phyloP scores from a whole-genome alignment of 2,888 invertebrate genomes.

The Chaitophorus viminalis region DNA sequence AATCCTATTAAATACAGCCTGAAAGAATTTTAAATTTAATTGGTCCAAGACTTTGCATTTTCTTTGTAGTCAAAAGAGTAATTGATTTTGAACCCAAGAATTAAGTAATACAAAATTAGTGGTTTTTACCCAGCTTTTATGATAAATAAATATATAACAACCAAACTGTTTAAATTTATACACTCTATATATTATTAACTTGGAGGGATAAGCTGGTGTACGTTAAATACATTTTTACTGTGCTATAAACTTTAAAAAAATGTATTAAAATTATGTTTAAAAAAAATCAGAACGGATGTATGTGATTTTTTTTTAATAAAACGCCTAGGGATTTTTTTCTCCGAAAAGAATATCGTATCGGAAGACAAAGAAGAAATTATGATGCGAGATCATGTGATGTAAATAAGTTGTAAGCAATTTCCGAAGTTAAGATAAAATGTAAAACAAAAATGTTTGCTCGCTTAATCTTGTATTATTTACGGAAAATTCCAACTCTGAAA shows the following conservation, averaged over 20 bases:
- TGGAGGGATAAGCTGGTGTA: not conserved
- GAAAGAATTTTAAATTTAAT: not conserved
- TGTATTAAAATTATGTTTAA: not conserved
- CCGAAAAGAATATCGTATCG: not conserved
- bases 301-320: not conserved
- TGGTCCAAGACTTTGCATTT: not conserved
- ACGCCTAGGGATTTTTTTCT: not conserved
- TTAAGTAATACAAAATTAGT: not conserved
- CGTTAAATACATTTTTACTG: not conserved
- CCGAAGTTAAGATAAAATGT: not conserved
- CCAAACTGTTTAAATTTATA: not conserved
- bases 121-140: not conserved
- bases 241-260: not conserved
- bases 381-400: not conserved
- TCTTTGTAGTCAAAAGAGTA: not conserved
- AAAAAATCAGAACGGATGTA: not conserved
- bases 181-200: not conserved
- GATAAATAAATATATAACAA: slow-evolving; percentile 9
- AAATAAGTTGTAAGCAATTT: not conserved
- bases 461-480: not conserved
- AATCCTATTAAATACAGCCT: not conserved
- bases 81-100: not conserved
- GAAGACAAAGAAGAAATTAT: not conserved
- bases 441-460: not conserved
- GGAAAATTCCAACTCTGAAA: no score